Evolutionary conservation across 2,888 invertebrate species (phyloP), one percentile per base, ranked within the genome.

Genomic region (Eremobia ochroleuca): DNA sequence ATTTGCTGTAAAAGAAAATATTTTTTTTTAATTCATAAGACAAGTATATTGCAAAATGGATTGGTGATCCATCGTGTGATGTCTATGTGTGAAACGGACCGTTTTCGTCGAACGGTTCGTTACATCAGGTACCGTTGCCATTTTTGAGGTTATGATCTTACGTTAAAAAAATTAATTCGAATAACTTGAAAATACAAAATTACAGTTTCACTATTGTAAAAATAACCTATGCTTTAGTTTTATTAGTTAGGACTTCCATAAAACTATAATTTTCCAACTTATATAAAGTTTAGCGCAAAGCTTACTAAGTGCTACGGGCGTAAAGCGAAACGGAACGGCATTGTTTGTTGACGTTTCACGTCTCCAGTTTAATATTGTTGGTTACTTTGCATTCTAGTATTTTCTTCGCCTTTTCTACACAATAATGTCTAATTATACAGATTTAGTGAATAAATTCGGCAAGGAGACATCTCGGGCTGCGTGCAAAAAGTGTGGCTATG

Each of bases 401-500:
- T 76, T 68, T 79, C 40, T 64, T 73, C 25, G 1, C 18, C 0
- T 68, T 71, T 75, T 58, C 8, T 49, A 58, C 6, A 76, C 34
- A 83, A 91, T 64, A 79, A 96, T 95, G 95, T 95, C 95, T 40
- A 94, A 94, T 83, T 96, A 95, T 79, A 91, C 93, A 28, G 96
- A 96, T 90, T 91, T 96, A 85, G 93, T 95, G 9, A 95, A 92
- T 89, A 96, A 95, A 92, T 92, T 95, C 68, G 98, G 98, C 85
- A 98, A 98, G 93, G 98, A 98, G 88, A 97, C 97, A 46, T 97
- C 98, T n/a, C 97, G 99, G 66, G 98, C 99, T 34, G 98, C 99
- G 0, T 99, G 99, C 93, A 99, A 98, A 93, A 99, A 99, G 95
- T 99, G 99, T 97, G 99, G 99, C 87, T 99, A 99, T 95, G 98